A percentile compares a stretch with the other conserved stretches of the same genome.
Conservation (phyloP, 2,113 vertebrate species). For the Jaculus jaculus region DNA sequence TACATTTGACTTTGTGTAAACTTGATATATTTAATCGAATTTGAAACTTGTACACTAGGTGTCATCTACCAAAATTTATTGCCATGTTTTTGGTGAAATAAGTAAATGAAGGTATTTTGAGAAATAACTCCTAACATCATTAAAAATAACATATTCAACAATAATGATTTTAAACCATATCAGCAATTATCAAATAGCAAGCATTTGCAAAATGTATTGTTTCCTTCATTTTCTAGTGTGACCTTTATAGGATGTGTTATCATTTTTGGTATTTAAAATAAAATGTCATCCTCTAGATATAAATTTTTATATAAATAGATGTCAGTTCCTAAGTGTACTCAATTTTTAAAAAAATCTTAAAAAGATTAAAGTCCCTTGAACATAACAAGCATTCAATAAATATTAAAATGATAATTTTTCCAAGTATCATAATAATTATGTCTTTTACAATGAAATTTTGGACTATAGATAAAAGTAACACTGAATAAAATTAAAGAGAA, state of each 20-base stretch:
- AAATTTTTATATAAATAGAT: constrained; percentile 61
- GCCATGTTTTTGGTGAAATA: constrained; percentile 75
- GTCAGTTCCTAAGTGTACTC: constrained; percentile 61
- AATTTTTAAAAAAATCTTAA: constrained; percentile 55
- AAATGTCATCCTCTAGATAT: constrained; percentile 64
- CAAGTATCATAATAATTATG: constrained; percentile 16
- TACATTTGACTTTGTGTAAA: constrained; percentile 89
- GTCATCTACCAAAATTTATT: constrained; percentile 76
- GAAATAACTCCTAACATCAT: constrained; percentile 71
- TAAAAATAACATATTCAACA: constrained; percentile 83
- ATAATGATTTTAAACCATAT: constrained; percentile 77
- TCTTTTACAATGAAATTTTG: constrained; percentile 5
- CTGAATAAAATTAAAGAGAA: constrained; percentile 42
- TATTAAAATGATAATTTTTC: constrained; percentile 29
- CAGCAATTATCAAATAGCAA: constrained; percentile 74
- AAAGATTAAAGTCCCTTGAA: constrained; percentile 62
- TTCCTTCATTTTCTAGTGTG: constrained; percentile 78
- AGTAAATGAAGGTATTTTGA: constrained; percentile 77
- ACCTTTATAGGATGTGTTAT: constrained; percentile 75
- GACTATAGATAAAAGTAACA: constrained; percentile 26
- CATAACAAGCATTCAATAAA: constrained; percentile 48
- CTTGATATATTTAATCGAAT: constrained; percentile 80
- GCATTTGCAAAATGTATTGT: constrained; percentile 72
- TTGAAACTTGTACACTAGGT: constrained; percentile 72
- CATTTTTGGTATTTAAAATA: constrained; percentile 58